Base-by-base conservation (phyloP, 2,113 vertebrate species). In the Nibea coibor region DNA sequence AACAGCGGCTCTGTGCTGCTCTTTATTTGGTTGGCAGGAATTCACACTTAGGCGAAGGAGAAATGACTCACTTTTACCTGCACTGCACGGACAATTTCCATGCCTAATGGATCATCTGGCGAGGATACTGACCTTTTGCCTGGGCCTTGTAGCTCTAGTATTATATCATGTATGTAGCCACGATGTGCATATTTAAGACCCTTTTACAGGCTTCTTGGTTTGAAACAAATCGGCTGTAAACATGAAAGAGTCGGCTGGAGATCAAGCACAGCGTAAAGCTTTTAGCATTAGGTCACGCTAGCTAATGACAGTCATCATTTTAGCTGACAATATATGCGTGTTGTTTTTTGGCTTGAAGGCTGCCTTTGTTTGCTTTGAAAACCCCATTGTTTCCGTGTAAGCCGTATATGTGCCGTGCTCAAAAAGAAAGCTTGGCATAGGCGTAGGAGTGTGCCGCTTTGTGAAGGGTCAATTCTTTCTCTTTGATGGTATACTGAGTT, bases 331-430 rank as follows among this genome's bases (percentile, higher is more conserved):
- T 39, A 31, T 69, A 12, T 7, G 4, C 11, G 24, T 26, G 24
- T 26, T 39, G 35, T 5, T 57, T 24, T 63, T 54, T 56, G 15
- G 20, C 26, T 66, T 35, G 39, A 63, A 12, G 19, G 28, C n/a
- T 63, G 26, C 57, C 51, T 61, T 59, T 72, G 57, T 50, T n/a
- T 73, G 31, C 11, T 42, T 56, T 64, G 7, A 5, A 43, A 75
- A 65, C 14, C 16, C 22, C 70, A 31, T 59, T 72, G 70, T 72
- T 50, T 20, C n/a, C 39, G 3, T 45, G 19, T 43, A 35, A 72
- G 31, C 17, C 24, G 10, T 14, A 20, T 4, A 15, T 50, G 20
- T 19, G 28, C 4, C 17, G n/a, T 20, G 9, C 28, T 5, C 4
- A 9, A 19, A 28, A 35, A 15, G 15, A 48, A 24, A 65, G 20